These are phyloP conservation scores for Ditylenchus weischeri DNA, from an alignment of 2,888 invertebrate genomes.

Conservation along the genomic window DNA sequence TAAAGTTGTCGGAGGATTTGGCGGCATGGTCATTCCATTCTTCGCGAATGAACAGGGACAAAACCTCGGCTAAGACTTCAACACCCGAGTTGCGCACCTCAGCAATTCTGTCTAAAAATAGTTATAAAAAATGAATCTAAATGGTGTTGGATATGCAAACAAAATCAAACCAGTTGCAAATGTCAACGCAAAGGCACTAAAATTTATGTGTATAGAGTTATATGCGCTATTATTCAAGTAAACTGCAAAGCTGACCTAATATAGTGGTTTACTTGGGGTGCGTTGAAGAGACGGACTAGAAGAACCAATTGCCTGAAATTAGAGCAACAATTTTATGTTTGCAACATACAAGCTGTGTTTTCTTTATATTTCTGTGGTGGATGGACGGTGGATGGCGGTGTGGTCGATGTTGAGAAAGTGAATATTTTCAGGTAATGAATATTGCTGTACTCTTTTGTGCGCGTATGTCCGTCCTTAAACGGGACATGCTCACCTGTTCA, in stretches of 20 bases:
- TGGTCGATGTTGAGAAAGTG: too few relatives aligned
- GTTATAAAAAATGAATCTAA: background rate
- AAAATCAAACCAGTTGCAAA: conserved; percentile 31
- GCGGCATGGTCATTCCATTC: conserved; percentile 18
- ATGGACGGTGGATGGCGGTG: too few relatives aligned
- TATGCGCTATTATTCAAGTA: too few relatives aligned
- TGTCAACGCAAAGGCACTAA: conserved; percentile 35
- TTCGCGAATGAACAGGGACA: conserved; percentile 27
- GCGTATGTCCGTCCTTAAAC: too few relatives aligned
- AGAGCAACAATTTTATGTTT: too few relatives aligned
- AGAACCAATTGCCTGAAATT: conserved; percentile 30
- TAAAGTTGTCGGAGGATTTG: conserved; percentile 8
- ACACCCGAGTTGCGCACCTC: conserved; percentile 35
- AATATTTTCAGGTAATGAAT: too few relatives aligned
- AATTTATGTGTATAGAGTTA: background rate
- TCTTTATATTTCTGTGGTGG: too few relatives aligned
- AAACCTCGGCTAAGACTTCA: conserved; percentile 27
- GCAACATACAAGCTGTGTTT: too few relatives aligned
- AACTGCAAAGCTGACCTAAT: too few relatives aligned
- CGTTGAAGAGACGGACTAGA: conserved; percentile 24
- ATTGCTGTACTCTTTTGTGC: too few relatives aligned
- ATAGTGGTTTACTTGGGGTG: conserved; percentile 28
- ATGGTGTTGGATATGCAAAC: background rate
- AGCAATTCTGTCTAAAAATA: conserved; percentile 27
- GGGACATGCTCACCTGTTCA: too few relatives aligned